Evolutionary conservation across 2,797 vertebrate species (phyloP).

Genomic region (Tinamus major): DNA sequence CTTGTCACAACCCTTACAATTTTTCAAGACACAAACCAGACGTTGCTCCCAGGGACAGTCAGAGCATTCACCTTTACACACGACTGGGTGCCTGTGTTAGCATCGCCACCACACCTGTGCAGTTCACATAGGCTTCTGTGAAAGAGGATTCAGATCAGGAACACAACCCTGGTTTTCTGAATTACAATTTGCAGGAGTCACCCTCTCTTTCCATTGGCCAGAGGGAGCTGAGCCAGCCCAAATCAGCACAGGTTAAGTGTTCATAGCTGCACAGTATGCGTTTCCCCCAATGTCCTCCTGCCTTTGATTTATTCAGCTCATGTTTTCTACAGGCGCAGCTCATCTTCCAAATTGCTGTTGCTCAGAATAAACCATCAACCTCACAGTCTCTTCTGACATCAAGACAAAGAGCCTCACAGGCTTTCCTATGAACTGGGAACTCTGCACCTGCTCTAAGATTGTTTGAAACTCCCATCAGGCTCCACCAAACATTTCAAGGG

Average conservation of each 20-base stretch:
- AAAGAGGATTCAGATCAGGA: not conserved
- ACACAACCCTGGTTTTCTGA: not conserved
- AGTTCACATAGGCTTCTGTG: not conserved
- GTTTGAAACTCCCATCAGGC: not conserved
- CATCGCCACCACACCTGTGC: not conserved
- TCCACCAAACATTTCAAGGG: not conserved
- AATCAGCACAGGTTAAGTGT: no score
- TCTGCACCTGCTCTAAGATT: not conserved
- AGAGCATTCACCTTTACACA: not conserved
- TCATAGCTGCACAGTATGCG: fast-evolving
- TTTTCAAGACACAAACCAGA: not conserved
- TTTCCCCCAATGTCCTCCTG: not conserved
- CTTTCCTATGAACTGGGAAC: not conserved
- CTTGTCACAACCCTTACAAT: not conserved
- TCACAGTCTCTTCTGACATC: not conserved
- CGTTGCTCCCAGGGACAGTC: not conserved
- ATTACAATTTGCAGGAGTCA: not conserved
- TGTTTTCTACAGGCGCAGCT: not conserved
- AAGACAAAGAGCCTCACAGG: not conserved
- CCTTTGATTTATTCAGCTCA: not conserved
- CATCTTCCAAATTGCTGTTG: not conserved
- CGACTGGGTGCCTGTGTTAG: not conserved
- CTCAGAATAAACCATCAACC: not conserved
- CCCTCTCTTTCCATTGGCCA: not conserved
- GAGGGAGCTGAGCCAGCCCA: not conserved